Evolutionary conservation across 2,888 invertebrate genomes (phyloP), one percentile per base, ranked within the genome.

Genomic region (Suillia variegata): DNA sequence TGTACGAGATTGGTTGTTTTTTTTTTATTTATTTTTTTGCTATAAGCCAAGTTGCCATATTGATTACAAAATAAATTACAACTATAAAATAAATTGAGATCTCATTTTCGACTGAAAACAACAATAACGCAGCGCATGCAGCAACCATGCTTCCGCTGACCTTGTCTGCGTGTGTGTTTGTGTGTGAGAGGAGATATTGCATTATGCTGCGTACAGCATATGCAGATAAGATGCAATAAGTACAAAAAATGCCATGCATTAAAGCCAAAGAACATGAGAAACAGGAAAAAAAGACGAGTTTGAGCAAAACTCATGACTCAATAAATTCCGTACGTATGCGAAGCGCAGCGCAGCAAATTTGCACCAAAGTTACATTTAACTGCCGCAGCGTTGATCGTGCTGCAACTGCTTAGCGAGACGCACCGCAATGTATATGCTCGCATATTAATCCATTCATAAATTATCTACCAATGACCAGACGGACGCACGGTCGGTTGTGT

Each of bases 91-190:
- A 38, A 38, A 38, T 38, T 38, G 38, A 38, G 38, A 38, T 38
- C 38, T 38, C 38, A 38, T 38, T 38, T 38, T 38, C 38, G n/a
- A 38, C 10, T 26, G 26, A 26, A 26, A 26, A 26, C 6, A 26
- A 26, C 26, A 10, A 26, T n/a, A 26, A n/a, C 38, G 6, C 10
- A 38, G 38, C 38, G 38, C 38, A 38, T 12, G 38, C n/a, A n/a
- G 38, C 38, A 38, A 38, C n/a, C n/a, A n/a, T n/a, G n/a, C 38
- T 38, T 38, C 38, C 38, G 38, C 38, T 38, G 38, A 38, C 38
- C 38, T 38, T 38, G 26, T 26, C 6, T 26, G 26, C 10, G 26
- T 26, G 26, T 26, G 26, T 26, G 26, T 26, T 5, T 26, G 26
- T 26, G 26, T 26, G 5, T 26, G 26, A 5, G 26, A 26, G 26